These are phyloP conservation scores for Nemotelus pantherinus DNA, from an alignment of 2,888 invertebrate species.

Conservation along the genomic window DNA sequence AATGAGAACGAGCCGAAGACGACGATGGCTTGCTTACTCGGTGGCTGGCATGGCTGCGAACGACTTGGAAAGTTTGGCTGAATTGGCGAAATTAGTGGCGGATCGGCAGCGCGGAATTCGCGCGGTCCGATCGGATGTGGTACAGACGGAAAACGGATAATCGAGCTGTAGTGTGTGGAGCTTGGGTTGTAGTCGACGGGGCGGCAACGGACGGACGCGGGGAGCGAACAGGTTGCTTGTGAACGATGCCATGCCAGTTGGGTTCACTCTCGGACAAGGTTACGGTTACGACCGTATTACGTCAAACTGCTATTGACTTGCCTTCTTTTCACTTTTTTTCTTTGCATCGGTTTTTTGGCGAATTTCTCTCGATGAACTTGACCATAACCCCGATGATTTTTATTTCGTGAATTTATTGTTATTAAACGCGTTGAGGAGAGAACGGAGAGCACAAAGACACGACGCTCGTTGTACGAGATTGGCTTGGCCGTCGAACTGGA, in stretches of 20 bases:
- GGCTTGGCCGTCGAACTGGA: too few relatives aligned
- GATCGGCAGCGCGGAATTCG: not conserved
- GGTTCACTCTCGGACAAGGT: constrained; percentile 39
- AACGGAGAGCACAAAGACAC: not conserved
- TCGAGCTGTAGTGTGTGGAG: not conserved
- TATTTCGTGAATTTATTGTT: not conserved
- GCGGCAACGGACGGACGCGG: not conserved
- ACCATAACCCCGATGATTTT: constrained; percentile 17
- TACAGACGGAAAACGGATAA: not conserved
- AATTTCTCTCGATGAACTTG: constrained; percentile 35
- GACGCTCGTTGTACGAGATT: not conserved
- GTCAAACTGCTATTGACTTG: constrained; percentile 39
- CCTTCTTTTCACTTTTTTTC: constrained; percentile 31
- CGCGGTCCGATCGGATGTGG: not conserved
- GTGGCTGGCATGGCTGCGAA: too few relatives aligned
- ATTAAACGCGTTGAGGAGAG: not conserved
- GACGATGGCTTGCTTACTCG: too few relatives aligned
- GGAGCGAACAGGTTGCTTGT: constrained; percentile 5
- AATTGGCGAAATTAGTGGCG: not conserved
- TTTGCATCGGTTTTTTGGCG: constrained; percentile 2
- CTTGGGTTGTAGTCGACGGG: too few relatives aligned
- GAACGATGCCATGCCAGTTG: not conserved
- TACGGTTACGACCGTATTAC: constrained; percentile 43
- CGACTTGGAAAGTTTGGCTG: too few relatives aligned
- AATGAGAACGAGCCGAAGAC: not conserved